Base-by-base conservation (phyloP, 1,140 invertebrate genomes). In the Steinernema feltiae region DNA sequence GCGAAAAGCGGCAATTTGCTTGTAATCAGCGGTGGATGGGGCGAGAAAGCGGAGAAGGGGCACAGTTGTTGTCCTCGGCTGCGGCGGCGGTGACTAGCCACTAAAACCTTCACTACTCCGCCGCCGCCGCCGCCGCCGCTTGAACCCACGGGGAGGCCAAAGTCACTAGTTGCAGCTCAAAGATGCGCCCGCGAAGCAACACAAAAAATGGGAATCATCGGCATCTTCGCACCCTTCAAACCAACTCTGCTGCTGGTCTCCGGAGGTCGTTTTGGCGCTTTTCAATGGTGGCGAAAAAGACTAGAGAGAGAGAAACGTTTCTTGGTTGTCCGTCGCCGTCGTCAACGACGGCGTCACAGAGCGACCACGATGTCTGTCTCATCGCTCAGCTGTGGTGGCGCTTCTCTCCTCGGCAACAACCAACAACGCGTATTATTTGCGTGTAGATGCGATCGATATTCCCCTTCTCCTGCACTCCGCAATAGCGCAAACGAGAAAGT, bases 391-490 rank as follows among this genome's bases (percentile, higher is more conserved):
- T 63, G 53, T 7, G 7, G n/a, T 7, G 35, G 53, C 53, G 53
- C 53, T 63, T 63, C 53, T 63, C 53, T 63, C 3, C 7, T 3
- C 53, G 24, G 24, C 53, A 41, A 63, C 53, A 63, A 63, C 53
- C 53, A 63, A 63, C 53, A 63, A 63, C 53, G 53, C 53, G 53
- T 63, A 63, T 63, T 63, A 63, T 63, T 63, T 63, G 53, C 53
- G 53, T 63, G 53, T 63, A 63, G 53, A 63, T 63, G 53, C 53
- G 53, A 63, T 63, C 53, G 24, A 63, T 63, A 63, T 63, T 63
- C 24, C 24, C 15, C 24, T 63, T 63, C 24, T 21, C 3, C 53
- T 63, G 53, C 53, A 63, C 53, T 63, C 53, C 41, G 41, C n/a
- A n/a, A n/a, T n/a, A n/a, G n/a, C n/a, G n/a, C n/a, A n/a, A n/a